phyloP scores from a whole-genome alignment of 2,888 invertebrate species.

The Hymenopus coronatus region DNA sequence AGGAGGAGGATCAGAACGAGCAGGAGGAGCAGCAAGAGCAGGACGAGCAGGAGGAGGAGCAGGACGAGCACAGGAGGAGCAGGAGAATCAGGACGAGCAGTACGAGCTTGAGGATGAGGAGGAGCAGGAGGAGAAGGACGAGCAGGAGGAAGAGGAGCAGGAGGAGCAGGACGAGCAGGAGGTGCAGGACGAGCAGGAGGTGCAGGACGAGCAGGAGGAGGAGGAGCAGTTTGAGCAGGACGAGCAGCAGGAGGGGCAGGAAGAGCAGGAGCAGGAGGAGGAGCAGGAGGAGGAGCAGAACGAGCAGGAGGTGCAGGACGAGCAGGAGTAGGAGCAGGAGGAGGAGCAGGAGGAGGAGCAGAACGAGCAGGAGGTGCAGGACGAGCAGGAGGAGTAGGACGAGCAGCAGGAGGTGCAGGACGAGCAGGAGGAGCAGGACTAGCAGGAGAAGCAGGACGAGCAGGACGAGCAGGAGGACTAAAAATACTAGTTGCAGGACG shows the following conservation, averaged over 20 bases:
- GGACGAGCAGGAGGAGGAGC: too few relatives aligned
- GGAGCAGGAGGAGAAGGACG: neutral
- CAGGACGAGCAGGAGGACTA: neutral
- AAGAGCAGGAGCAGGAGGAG: neutral
- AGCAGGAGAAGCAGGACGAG: neutral
- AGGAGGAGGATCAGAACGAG: too few relatives aligned
- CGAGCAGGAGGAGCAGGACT: neutral
- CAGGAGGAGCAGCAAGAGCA: too few relatives aligned
- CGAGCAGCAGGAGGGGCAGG: neutral
- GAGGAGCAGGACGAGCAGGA: slow-evolving; percentile 16
- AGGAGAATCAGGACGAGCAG: too few relatives aligned
- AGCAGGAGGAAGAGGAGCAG: neutral
- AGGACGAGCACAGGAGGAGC: too few relatives aligned
- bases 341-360: too few relatives aligned
- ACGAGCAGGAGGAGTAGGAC: slow-evolving; percentile 20
- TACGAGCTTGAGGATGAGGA: too few relatives aligned
- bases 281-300: neutral
- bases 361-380: too few relatives aligned
- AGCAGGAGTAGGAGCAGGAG: too few relatives aligned
- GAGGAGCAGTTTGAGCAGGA: neutral
- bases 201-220: neutral
- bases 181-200: slow-evolving; percentile 21
- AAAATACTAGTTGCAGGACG: neutral
- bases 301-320: too few relatives aligned
- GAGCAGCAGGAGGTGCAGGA: neutral